These are phyloP conservation scores for Cotesia congregata DNA, from an alignment of 2,888 invertebrate genomes.

Conservation along the genomic window DNA sequence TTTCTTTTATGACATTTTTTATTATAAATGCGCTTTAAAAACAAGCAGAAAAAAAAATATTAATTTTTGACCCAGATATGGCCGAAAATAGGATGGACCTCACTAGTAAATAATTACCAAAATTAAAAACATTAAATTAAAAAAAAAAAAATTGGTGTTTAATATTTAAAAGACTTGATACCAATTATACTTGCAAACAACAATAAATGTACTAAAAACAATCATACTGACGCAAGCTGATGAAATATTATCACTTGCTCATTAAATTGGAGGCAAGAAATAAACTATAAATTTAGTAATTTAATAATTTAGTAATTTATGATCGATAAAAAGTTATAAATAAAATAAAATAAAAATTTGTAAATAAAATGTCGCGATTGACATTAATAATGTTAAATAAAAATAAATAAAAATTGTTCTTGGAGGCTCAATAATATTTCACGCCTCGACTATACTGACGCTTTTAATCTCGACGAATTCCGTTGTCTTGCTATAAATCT, in stretches of 20 bases:
- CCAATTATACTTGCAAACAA: conserved; percentile 1
- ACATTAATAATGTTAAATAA: conserved; percentile 2
- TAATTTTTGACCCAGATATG: too few species aligned
- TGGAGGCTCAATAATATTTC: conserved; percentile 16
- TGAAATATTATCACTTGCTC: conserved; percentile 49
- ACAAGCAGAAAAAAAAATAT: too few species aligned
- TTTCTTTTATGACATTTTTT: too few species aligned
- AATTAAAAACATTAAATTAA: too few species aligned
- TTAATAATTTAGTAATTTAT: conserved; percentile 39
- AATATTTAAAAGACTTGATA: too few species aligned
- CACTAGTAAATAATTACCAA: too few species aligned
- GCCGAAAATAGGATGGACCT: too few species aligned
- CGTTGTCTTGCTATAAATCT: conserved; percentile 27
- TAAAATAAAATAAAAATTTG: conserved; percentile 40
- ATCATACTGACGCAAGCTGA: conserved; percentile 41
- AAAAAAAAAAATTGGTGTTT: too few species aligned
- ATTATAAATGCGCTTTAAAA: too few species aligned
- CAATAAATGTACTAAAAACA: conserved; percentile 32
- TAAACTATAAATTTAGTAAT: conserved; percentile 34
- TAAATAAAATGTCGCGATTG: conserved; percentile 39
- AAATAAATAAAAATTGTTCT: conserved; percentile 31
- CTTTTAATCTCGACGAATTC: conserved; percentile 19
- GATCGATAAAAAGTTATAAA: conserved; percentile 39
- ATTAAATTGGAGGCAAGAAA: conserved; percentile 42
- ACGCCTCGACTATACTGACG: conserved; percentile 24